Evolutionary conservation across 2,888 invertebrate genomes (phyloP).

Genomic region (Cataglyphis albicans): DNA sequence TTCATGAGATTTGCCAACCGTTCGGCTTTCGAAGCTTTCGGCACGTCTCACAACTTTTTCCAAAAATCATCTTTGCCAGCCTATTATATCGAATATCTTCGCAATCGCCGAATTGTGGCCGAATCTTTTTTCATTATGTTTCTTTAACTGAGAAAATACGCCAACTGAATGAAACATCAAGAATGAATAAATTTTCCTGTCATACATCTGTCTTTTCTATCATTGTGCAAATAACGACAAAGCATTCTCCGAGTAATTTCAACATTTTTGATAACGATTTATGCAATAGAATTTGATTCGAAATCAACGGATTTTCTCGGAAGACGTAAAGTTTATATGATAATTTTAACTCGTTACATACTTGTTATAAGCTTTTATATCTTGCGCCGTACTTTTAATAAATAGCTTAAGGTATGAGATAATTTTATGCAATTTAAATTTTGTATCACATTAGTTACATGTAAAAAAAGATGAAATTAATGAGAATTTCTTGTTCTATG

Average conservation of each 20-base stretch:
- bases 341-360: slow-evolving; percentile 3
- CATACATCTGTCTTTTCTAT: slow-evolving; percentile 9
- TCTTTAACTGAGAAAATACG: slow-evolving; percentile 2
- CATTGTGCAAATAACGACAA: not conserved
- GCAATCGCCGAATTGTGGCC: not conserved
- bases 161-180: slow-evolving; percentile 12
- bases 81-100: not conserved
- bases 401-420: not conserved
- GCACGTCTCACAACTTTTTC: slow-evolving; percentile 57
- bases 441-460: not conserved
- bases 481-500: not conserved
- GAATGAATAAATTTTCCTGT: slow-evolving; percentile 32
- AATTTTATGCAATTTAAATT: not conserved
- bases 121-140: not conserved
- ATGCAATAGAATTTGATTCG: not conserved
- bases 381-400: not conserved
- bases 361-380: not conserved
- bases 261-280: not conserved
- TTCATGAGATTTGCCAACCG: slow-evolving; percentile 85
- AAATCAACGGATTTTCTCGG: not conserved
- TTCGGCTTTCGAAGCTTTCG: slow-evolving; percentile 79
- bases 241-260: not conserved
- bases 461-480: not conserved
- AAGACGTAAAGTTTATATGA: not conserved
- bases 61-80: slow-evolving; percentile 42